Conservation (phyloP, 2,113 vertebrate species). For the Agelaius phoeniceus region DNA sequence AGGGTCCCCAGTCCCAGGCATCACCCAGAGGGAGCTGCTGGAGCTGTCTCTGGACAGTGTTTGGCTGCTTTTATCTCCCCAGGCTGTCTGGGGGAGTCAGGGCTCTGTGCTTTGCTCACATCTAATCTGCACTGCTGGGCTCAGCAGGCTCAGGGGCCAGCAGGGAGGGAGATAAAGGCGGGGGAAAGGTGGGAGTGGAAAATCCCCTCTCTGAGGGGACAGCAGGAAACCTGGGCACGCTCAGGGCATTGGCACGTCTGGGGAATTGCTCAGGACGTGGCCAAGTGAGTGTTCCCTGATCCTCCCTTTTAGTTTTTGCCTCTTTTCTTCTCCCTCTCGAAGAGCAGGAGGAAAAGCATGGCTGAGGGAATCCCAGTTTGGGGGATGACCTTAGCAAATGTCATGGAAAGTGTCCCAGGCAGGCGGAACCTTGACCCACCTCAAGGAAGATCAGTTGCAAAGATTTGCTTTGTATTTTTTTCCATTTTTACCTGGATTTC, state of each 20-base stretch:
- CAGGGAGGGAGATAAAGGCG: constrained; percentile 41
- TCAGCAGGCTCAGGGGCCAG: constrained; percentile 40
- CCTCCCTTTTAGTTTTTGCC: neutral
- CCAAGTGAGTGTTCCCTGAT: constrained; percentile 38
- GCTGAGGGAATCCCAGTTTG: neutral
- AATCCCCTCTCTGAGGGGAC: constrained; percentile 35
- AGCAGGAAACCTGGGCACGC: constrained; percentile 27
- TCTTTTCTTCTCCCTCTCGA: neutral
- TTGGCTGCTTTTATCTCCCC: constrained; percentile 50
- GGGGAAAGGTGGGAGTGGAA: constrained; percentile 59
- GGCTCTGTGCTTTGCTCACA: constrained; percentile 25
- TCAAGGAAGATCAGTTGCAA: neutral
- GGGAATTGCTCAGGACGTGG: constrained; percentile 41
- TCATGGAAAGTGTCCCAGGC: neutral
- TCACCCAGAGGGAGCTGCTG: neutral
- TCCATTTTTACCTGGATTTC: neutral
- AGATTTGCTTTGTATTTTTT: neutral
- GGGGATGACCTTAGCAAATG: neutral
- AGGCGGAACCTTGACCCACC: neutral
- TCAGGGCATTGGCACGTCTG: neutral
- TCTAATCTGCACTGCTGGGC: constrained; percentile 47
- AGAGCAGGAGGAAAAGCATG: neutral
- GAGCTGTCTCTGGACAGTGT: constrained; percentile 60
- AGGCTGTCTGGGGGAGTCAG: constrained; percentile 37
- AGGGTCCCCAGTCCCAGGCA: neutral